Base-by-base conservation (phyloP, 2,797 vertebrate genomes). In the Muscicapa striata region DNA sequence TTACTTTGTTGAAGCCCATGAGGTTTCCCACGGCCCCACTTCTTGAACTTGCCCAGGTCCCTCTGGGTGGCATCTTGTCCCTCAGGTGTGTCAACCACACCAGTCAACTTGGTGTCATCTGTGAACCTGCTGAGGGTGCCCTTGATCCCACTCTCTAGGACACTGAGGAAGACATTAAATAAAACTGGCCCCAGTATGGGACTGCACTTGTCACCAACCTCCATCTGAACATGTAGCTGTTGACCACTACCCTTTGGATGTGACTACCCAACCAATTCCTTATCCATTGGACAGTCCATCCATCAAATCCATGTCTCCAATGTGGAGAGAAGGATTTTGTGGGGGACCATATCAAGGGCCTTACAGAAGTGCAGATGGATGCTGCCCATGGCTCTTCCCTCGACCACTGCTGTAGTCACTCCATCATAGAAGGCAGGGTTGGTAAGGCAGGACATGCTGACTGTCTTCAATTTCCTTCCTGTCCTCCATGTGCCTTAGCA, bases 41-140 rank as follows among this genome's bases (percentile, higher is more conserved):
- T 43, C 27, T 32, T 43, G 15, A 58, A 45, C 6, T 7, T 59
- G 27, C 16, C 38, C n/a, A 45, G 27, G 38, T 51, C 22, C 27
- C 13, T 43, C 27, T 38, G 18, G 62, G 19, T 23, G 45, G 32
- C 27, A 59, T 38, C 32, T 45, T 0, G 0, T 59, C 38, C 54
- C 18, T 74, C 45, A 43, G 43, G 8, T 41, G 26, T 51, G 52
- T 15, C 70, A 51, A 11, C 22, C 62, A 51, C 32, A 75, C 14
- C 52, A 58, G 27, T 32, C 62, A 67, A 27, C 52, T 43, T 6
- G 2, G 38, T 58, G 61, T 58, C 32, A 27, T 48, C 45, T 27
- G 36, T 32, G 54, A 59, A 8, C 36, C 36, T 59, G 22, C 45
- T 36, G 82, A 36, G 36, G 32, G 18, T 51, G 38, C 18, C 27